Base-by-base conservation (phyloP, 2,888 invertebrate species). In the Rhagonycha fulva region DNA sequence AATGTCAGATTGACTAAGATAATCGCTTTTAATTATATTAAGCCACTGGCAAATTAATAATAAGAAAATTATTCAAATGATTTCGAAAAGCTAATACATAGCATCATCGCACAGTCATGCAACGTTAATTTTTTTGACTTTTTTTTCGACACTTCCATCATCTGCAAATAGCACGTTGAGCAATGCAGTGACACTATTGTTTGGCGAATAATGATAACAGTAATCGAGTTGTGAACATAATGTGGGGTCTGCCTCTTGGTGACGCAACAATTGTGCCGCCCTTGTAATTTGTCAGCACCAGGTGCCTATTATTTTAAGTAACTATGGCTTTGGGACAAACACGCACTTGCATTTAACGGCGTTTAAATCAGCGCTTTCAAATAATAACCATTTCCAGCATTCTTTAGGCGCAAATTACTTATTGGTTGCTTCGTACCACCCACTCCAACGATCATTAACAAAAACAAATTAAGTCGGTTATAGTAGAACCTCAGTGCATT, bases 301-400 rank as follows among this genome's bases (percentile, higher is more conserved):
- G 78, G 76, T 75, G 66, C 75, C 74, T 72, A 78, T 78, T 78
- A 78, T 60, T 62, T 24, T 66, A 66, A 66, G 70, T 78, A 78
- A 78, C 72, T 71, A 71, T 76, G 74, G 75, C 78, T 77, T 75
- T 76, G 68, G 72, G 70, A 75, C 73, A 76, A 74, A 72, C 76
- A 78, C 76, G 76, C 75, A 76, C 74, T 76, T 78, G 71, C 70
- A 78, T 76, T 78, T 78, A 78, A 76, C 78, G 74, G 76, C 71
- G 47, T 70, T 76, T 78, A 78, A 78, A 78, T 78, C 78, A 78
- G 68, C 47, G 69, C 70, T 68, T 71, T 72, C 62, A 62, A 77
- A 47, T 47, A 47, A 47, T 47, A n/a, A 47, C 47, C 62, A 76
- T 73, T 74, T 74, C 69, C 73, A 71, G 32, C 76, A 76, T 74